Evolutionary conservation across 2,113 vertebrate genomes (phyloP), one percentile per base, ranked within the genome.

Genomic region (Malurus elegans): DNA sequence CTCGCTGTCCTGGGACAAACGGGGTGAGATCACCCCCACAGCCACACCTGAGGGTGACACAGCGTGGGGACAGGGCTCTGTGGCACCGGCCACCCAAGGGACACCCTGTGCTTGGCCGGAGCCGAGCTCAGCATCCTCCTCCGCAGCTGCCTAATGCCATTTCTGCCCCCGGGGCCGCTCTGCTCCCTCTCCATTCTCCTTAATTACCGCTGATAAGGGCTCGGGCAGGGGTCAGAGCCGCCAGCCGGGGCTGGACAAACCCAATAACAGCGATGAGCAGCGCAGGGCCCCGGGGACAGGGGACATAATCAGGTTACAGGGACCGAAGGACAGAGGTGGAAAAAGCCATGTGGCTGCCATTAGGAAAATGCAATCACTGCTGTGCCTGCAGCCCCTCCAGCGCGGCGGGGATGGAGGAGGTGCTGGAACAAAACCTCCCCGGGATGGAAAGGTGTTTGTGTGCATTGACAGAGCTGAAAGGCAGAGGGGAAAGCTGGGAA

Each of bases 151-250:
- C 75, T 95, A 78, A 94, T 93, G 82, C 64, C 60, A 42, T 29
- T 67, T 14, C 38, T 93, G 66, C 62, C 93, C 87, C 32, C 28
- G 0, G 42, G 95, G 92, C 56, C 44, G 90, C 95, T 96, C 90
- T 92, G 93, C 83, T 89, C 40, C 34, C 6, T 81, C 61, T 71
- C 90, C 26, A 13, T 93, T 64, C 86, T 61, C 56, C 32, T 84
- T 86, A 91, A 92, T 67, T 62, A 81, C 56, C 29, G 80, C 71
- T 87, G 93, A 96, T 90, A 92, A 93, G 82, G 93, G 16, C 71
- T 5, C 8, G 69, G 69, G 83, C 64, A 73, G 91, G 86, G 84
- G 92, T 56, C 84, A 88, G 86, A 86, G 71, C 84, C 0, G 18
- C 66, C 88, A 79, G 44, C 45, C 9, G 0, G 73, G 57, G 64